Percentiles rank a stretch among this genome's conserved stretches.
Evolutionary conservation across 1,140 invertebrate genomes (phyloP).

Genomic region (Trichonephila inaurata): DNA sequence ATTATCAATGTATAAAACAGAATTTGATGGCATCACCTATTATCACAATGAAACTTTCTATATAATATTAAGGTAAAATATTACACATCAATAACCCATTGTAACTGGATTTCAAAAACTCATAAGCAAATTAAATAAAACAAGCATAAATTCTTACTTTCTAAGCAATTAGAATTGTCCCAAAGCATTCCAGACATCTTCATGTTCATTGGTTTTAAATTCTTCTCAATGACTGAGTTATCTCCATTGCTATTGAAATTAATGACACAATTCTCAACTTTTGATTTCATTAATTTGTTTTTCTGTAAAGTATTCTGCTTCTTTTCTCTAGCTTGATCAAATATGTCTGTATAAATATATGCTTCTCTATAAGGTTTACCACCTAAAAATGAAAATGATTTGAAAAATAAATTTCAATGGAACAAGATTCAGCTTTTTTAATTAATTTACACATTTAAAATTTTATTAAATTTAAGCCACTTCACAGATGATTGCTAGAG

Average conservation of each 20-base stretch:
- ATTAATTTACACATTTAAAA: no score
- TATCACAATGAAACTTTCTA: no score
- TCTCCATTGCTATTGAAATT: conserved; percentile 58
- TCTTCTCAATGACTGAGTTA: conserved; percentile 24
- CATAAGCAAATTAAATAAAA: neutral
- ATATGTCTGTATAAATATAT: conserved; percentile 80
- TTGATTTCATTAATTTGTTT: conserved; percentile 42
- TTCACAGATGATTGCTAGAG: no score
- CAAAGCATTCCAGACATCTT: conserved; percentile 59
- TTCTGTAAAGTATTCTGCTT: conserved; percentile 65
- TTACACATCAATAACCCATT: no score
- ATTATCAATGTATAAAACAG: no score
- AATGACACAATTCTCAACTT: conserved; percentile 41
- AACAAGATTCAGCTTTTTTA: no score
- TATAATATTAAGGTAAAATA: no score
- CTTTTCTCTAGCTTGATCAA: conserved; percentile 77
- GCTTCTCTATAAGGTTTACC: conserved; percentile 81
- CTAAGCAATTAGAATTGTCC: conserved; percentile 28
- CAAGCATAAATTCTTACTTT: conserved; percentile 35
- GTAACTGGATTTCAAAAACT: no score
- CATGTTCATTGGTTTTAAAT: conserved; percentile 27
- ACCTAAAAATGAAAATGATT: neutral
- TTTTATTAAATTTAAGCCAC: no score
- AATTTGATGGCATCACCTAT: no score
- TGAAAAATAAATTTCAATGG: no score